Conservation (phyloP, 2,113 vertebrate species). For the Bagarius yarrelli region DNA sequence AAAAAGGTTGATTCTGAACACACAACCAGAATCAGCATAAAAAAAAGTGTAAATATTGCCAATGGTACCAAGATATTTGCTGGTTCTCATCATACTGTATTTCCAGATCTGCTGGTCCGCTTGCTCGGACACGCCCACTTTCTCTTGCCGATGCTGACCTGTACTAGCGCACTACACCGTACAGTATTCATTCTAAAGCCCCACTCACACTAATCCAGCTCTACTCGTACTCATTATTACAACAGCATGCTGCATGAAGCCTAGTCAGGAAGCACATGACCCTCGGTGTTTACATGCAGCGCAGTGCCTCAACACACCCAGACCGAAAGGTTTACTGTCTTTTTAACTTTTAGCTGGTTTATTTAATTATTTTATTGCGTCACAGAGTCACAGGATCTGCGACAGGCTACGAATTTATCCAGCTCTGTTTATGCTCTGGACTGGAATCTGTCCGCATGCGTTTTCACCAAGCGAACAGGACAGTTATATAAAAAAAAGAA, state of each 20-base stretch:
- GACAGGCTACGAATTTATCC: too few species aligned
- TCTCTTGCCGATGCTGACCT: not conserved
- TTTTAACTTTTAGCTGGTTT: not conserved
- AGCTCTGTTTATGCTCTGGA: not conserved
- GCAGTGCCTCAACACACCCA: slow-evolving; percentile 51
- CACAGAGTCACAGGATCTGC: not conserved
- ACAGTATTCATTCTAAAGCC: not conserved
- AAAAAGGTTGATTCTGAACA: too few species aligned
- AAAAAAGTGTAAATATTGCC: too few species aligned
- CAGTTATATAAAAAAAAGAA: not conserved
- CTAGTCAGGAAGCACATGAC: slow-evolving; percentile 69
- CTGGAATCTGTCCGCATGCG: not conserved
- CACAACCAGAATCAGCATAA: too few species aligned
- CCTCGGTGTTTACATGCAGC: slow-evolving; percentile 68
- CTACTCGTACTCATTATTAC: not conserved
- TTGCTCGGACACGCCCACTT: slow-evolving; percentile 23
- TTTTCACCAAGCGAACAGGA: not conserved
- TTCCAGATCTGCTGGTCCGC: not conserved
- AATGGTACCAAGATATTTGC: too few species aligned
- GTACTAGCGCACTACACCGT: not conserved
- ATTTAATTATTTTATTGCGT: not conserved
- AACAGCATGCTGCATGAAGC: not conserved
- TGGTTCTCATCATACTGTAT: not conserved
- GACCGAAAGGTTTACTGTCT: not conserved
- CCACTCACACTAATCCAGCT: too few species aligned